Percentiles rank a stretch among this genome's conserved stretches.
Conservation (phyloP, 2,113 vertebrate species). For the Sapayoa aenigma region DNA sequence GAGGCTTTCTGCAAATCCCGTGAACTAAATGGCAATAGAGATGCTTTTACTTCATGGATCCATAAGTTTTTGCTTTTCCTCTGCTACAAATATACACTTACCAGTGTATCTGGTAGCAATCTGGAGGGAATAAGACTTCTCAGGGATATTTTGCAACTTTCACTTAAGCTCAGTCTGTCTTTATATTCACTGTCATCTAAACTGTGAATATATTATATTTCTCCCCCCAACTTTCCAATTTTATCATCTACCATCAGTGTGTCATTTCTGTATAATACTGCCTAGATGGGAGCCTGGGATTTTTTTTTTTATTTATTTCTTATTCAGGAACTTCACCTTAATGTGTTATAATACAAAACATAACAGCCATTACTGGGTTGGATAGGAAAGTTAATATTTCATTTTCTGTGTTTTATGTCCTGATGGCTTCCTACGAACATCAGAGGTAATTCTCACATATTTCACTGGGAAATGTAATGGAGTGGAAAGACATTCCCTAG, state of each 20-base stretch:
- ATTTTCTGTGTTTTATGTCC: slow-evolving; percentile 65
- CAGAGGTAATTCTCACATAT: slow-evolving; percentile 51
- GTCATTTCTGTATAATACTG: background rate
- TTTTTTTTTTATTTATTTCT: background rate
- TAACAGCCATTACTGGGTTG: slow-evolving; percentile 28
- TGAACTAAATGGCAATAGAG: background rate
- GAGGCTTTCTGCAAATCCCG: background rate
- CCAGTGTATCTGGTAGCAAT: slow-evolving; percentile 20
- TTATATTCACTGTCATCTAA: slow-evolving; percentile 67
- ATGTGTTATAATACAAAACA: slow-evolving; percentile 36
- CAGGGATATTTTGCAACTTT: slow-evolving; percentile 55
- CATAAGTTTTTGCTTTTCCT: background rate
- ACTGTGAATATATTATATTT: slow-evolving; percentile 29
- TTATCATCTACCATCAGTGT: slow-evolving; percentile 11
- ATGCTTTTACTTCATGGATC: background rate
- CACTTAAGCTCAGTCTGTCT: slow-evolving; percentile 60
- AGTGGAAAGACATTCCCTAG: slow-evolving; percentile 51
- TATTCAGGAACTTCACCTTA: background rate
- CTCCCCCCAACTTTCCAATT: background rate
- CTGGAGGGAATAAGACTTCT: slow-evolving; percentile 48
- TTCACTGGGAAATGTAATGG: slow-evolving; percentile 64
- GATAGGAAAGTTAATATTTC: slow-evolving; percentile 60
- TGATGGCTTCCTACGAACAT: slow-evolving; percentile 39
- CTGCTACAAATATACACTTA: background rate
- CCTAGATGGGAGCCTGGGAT: background rate